Evolutionary conservation across 2,888 invertebrate genomes (phyloP).

Genomic region (Agrochola lota): DNA sequence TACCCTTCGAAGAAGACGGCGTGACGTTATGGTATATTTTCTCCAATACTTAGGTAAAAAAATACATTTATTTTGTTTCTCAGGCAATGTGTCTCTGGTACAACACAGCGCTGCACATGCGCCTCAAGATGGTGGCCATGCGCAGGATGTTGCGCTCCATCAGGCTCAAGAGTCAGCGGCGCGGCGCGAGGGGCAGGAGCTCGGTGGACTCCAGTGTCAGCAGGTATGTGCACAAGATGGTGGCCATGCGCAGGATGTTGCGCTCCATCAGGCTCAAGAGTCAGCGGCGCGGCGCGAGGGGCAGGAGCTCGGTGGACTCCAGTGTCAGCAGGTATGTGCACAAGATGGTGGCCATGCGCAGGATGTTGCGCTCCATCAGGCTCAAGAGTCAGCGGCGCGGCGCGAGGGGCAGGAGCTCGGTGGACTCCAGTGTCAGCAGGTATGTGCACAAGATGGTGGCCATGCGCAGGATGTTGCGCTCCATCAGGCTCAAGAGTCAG

Average conservation of each 20-base stretch:
- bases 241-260: slow-evolving; percentile 93
- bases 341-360: too few species aligned
- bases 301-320: slow-evolving; percentile 71
- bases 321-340: slow-evolving; percentile 70
- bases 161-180: slow-evolving; percentile 67
- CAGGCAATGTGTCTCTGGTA: slow-evolving; percentile 97
- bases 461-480: too few species aligned
- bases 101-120: slow-evolving; percentile 96
- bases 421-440: too few species aligned
- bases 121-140: slow-evolving; percentile 94
- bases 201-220: slow-evolving; percentile 72
- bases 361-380: too few species aligned
- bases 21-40: not conserved
- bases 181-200: slow-evolving; percentile 61
- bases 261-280: slow-evolving; percentile 77
- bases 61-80: not conserved
- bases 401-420: too few species aligned
- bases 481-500: too few species aligned
- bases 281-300: slow-evolving; percentile 59
- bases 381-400: too few species aligned
- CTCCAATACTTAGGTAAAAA: too few species aligned
- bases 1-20: not conserved
- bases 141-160: slow-evolving; percentile 91
- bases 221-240: slow-evolving; percentile 90
- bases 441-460: too few species aligned